Conservation (phyloP, 64 coral and sea anemone genomes). For the Montipora efflorescens region DNA sequence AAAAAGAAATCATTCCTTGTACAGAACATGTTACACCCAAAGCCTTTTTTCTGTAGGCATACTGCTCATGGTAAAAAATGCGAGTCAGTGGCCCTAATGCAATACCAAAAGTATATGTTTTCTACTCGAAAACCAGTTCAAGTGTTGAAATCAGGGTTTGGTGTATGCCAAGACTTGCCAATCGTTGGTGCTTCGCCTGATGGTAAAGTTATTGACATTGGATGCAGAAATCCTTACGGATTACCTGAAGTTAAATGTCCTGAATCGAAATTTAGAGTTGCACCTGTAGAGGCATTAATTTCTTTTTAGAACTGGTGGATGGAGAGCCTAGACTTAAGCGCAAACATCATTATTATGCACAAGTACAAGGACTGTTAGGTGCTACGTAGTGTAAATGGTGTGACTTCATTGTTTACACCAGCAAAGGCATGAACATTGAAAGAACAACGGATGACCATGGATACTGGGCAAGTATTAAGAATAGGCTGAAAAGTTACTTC, state of each 20-base stretch:
- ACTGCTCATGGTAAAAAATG: background rate
- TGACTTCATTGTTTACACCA: too few species aligned
- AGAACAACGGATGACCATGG: background rate
- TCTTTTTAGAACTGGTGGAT: background rate
- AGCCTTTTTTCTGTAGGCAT: constrained; percentile 44
- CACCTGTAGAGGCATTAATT: background rate
- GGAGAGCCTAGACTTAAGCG: background rate
- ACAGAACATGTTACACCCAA: background rate
- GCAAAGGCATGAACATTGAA: too few species aligned
- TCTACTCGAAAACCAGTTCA: too few species aligned
- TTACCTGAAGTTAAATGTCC: constrained; percentile 37
- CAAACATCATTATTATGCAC: background rate
- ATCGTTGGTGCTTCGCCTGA: background rate
- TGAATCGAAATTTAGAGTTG: too few species aligned
- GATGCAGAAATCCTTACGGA: background rate
- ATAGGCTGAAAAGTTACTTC: background rate
- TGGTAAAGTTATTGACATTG: too few species aligned
- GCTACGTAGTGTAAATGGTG: background rate
- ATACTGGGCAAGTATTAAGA: background rate
- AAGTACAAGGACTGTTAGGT: constrained; percentile 20
- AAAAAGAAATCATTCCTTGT: constrained; percentile 59
- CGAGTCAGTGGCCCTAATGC: too few species aligned
- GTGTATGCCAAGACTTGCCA: background rate
- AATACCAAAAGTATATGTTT: too few species aligned
- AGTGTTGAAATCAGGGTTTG: background rate